phyloP scores from a whole-genome alignment of 2,113 vertebrate genomes.

The Pitta sordida region DNA sequence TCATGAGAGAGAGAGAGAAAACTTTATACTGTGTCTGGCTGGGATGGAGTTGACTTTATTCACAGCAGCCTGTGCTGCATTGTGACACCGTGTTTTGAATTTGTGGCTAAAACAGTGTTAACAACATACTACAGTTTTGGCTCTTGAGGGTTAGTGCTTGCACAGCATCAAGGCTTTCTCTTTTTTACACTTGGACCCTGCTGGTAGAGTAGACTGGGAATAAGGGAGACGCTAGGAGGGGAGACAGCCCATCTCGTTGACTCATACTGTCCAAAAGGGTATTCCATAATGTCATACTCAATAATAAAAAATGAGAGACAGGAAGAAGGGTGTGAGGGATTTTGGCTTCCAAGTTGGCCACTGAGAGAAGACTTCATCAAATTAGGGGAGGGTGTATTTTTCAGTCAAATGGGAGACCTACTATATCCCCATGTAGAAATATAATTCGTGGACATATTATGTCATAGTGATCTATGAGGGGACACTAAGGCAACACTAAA shows the following conservation, averaged over 20 bases:
- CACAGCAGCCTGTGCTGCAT: background rate
- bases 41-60: background rate
- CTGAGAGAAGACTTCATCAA: background rate
- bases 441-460: background rate
- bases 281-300: background rate
- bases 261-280: background rate
- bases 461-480: background rate
- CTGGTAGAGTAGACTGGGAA: background rate
- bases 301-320: background rate
- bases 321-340: background rate
- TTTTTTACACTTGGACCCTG: background rate
- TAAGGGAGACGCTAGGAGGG: background rate
- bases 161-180: background rate
- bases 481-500: background rate
- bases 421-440: background rate
- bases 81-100: background rate
- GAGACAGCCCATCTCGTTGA: background rate
- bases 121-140: background rate
- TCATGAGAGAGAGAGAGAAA: no score
- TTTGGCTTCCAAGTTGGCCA: background rate
- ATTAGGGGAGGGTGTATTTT: background rate
- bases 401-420: background rate
- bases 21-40: background rate
- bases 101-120: background rate
- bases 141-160: background rate